phyloP scores from a whole-genome alignment of 2,113 vertebrate genomes.

The Numenius arquata region DNA sequence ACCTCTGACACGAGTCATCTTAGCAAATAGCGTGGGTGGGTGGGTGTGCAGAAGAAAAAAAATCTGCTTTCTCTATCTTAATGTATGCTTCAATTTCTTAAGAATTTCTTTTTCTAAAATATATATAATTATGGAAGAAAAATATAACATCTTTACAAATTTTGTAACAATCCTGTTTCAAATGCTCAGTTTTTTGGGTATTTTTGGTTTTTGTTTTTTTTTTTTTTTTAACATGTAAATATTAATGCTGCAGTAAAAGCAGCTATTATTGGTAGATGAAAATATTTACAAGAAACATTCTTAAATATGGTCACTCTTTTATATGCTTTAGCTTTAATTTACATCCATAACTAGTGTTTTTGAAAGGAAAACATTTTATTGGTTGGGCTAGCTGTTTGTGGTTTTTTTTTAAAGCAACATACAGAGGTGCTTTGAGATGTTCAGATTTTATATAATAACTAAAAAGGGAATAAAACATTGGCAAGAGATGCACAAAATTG shows the following conservation, averaged over 20 bases:
- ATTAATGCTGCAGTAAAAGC: neutral
- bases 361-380: neutral
- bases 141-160: neutral
- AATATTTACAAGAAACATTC: neutral
- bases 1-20: neutral
- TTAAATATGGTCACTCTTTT: neutral
- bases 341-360: neutral
- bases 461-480: constrained; percentile 46
- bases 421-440: neutral
- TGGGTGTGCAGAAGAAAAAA: neutral
- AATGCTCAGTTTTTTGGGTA: neutral
- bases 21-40: neutral
- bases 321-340: neutral
- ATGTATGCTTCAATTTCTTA: neutral
- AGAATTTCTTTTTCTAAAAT: neutral
- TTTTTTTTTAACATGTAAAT: neutral
- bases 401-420: neutral
- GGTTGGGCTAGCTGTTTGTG: neutral
- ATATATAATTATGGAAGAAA: neutral
- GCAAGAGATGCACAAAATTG: neutral
- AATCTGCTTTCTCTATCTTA: neutral
- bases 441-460: constrained; percentile 1
- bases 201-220: neutral
- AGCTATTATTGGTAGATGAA: neutral
- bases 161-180: neutral